Base-by-base conservation (phyloP, 2,797 vertebrate species). In the Falco berigora region DNA sequence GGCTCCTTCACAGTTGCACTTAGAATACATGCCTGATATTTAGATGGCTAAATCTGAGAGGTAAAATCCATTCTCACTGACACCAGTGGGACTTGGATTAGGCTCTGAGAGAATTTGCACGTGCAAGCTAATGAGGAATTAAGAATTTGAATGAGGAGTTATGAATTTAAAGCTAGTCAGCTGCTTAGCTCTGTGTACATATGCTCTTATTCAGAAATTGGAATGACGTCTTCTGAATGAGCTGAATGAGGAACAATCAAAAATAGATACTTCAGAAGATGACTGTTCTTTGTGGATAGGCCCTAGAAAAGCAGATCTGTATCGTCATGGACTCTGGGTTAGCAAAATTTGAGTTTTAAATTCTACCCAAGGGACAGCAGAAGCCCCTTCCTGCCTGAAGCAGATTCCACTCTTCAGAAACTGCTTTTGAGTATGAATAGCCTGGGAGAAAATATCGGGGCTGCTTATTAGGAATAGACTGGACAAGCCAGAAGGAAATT, bases 121-220 rank as follows among this genome's bases (percentile, higher is more conserved):
- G 69, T 66, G 55, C 59, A 91, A 85, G 40, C 44, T 90, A 84
- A 79, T 88, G 74, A 86, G 44, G 69, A 96, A 95, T 88, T 95
- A 90, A 72, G 71, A 78, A 72, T 78, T 13, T 78, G 53, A 94
- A 93, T 62, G 42, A 96, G 62, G 42, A 91, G 68, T 81, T 91
- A 86, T 8, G 36, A 86, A 63, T 71, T 76, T 91, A 86, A 87
- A 91, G 23, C 36, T 47, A 85, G 52, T 85, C 85, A 91, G 55
- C 80, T 93, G 50, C 73, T 92, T 92, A n/a, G 38, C 24, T 88
- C 50, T 76, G 50, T 80, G 56, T 86, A 72, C 46, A 47, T 62
- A n/a, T 19, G 76, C 38, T 93, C 52, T 82, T 82, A 69, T 67
- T 92, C 71, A 86, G 75, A 87, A 87, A 77, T 1, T 64, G 56